phyloP scores from a whole-genome alignment of 1,140 invertebrate genomes.

The Drosophila sturtevanti region DNA sequence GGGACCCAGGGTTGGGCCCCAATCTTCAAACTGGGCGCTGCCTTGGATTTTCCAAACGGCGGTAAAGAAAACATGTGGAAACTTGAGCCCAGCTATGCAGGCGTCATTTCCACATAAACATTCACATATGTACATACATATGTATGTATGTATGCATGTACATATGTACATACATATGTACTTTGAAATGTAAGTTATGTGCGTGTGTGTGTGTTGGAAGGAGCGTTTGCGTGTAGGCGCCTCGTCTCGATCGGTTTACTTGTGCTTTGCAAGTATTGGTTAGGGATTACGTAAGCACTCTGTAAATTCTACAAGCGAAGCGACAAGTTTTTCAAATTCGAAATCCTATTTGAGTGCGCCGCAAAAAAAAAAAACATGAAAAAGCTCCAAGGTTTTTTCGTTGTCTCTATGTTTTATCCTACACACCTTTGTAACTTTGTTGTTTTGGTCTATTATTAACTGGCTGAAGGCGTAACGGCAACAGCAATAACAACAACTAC shows the following conservation, averaged over 20 bases:
- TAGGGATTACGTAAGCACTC: constrained; percentile 71
- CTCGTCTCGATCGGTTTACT: constrained; percentile 3
- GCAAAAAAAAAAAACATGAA: constrained; percentile 7
- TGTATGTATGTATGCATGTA: background rate
- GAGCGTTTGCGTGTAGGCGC: constrained; percentile 51
- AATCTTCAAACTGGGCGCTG: constrained; percentile 23
- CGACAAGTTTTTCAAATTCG: constrained; percentile 51
- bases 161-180: background rate
- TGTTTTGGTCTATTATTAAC: constrained; percentile 61
- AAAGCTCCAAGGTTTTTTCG: constrained; percentile 43
- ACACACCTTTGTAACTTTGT: constrained; percentile 47
- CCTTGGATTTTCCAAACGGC: constrained; percentile 51
- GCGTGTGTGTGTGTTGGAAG: constrained; percentile 39
- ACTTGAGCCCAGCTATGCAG: constrained; percentile 68
- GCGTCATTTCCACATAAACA: constrained; percentile 34
- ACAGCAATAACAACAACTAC: constrained; percentile 38
- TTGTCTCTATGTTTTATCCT: constrained; percentile 56
- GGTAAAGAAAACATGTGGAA: constrained; percentile 76
- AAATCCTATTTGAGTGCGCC: constrained; percentile 55
- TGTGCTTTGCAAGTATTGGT: constrained; percentile 35
- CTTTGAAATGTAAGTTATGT: background rate
- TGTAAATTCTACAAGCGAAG: constrained; percentile 74
- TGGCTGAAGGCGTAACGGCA: constrained; percentile 63
- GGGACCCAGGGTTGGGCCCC: constrained; percentile 66
- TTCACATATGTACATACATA: background rate